phyloP scores from a whole-genome alignment of 2,888 invertebrate genomes.

The Byasa hedistus region DNA sequence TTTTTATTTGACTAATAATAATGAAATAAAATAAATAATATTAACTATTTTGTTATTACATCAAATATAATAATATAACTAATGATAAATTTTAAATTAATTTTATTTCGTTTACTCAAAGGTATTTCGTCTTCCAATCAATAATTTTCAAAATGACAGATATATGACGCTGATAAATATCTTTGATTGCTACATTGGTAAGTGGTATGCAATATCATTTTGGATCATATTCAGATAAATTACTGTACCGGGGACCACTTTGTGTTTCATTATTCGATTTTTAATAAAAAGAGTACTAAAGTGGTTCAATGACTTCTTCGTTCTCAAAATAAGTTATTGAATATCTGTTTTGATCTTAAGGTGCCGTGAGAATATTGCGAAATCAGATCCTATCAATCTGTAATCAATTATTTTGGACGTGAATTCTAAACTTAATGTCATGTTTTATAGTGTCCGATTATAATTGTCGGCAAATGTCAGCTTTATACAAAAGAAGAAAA shows the following conservation, averaged over 20 bases:
- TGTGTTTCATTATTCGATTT: slow-evolving; percentile 32
- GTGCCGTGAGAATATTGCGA: slow-evolving; percentile 47
- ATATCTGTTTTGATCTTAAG: slow-evolving; percentile 37
- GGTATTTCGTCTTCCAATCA: too few relatives aligned
- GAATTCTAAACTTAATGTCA: slow-evolving; percentile 53
- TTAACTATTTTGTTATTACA: too few relatives aligned
- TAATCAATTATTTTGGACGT: slow-evolving; percentile 44
- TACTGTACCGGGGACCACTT: slow-evolving; percentile 17
- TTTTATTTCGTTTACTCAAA: too few relatives aligned
- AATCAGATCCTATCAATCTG: slow-evolving; percentile 54
- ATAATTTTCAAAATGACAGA: too few relatives aligned
- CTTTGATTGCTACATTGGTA: not conserved
- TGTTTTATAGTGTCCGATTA: slow-evolving; percentile 59
- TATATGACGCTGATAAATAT: too few relatives aligned
- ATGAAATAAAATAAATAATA: too few relatives aligned
- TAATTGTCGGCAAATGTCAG: slow-evolving; percentile 58
- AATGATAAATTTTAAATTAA: too few relatives aligned
- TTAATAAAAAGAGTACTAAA: slow-evolving; percentile 39
- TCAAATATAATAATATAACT: too few relatives aligned
- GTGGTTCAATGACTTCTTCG: slow-evolving; percentile 51
- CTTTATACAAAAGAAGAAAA: slow-evolving; percentile 69
- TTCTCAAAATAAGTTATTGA: slow-evolving; percentile 35
- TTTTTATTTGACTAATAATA: too few relatives aligned
- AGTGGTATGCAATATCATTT: slow-evolving; percentile 8
- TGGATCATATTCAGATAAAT: slow-evolving; percentile 4